phyloP scores from a whole-genome alignment of 1,140 invertebrate genomes.

The Centruroides sculpturatus region DNA sequence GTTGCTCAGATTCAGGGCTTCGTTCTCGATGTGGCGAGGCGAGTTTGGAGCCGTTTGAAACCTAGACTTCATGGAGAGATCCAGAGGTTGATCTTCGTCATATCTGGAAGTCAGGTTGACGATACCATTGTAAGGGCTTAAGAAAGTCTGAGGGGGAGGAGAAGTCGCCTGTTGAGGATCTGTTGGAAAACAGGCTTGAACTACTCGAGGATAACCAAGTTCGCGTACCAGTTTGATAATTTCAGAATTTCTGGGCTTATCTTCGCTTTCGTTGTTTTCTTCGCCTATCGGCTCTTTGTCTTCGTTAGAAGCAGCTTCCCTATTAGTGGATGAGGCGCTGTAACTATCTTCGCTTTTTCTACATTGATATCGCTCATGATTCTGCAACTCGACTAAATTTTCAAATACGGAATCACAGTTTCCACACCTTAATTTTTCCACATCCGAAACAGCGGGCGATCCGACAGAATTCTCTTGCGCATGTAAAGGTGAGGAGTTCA shows the following conservation, averaged over 20 bases:
- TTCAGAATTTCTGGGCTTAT: conserved; percentile 76
- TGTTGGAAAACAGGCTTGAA: conserved; percentile 68
- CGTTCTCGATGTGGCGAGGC: conserved; percentile 9
- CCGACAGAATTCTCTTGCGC: neutral
- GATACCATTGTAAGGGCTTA: conserved; percentile 6
- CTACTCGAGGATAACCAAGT: conserved; percentile 77
- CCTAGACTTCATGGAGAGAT: conserved; percentile 20
- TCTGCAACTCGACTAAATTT: conserved; percentile 45
- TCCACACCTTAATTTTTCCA: neutral
- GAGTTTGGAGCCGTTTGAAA: conserved; percentile 2
- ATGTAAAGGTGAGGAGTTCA: neutral
- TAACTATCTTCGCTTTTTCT: neutral
- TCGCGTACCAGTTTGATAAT: conserved; percentile 74
- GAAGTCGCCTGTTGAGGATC: neutral
- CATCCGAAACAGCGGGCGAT: neutral
- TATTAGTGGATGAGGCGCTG: too few species aligned
- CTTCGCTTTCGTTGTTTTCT: conserved; percentile 4
- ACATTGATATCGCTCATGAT: conserved; percentile 49
- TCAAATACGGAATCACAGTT: too few species aligned
- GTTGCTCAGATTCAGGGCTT: conserved; percentile 49
- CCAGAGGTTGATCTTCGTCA: conserved; percentile 14
- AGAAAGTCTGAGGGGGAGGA: neutral
- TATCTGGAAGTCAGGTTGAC: neutral
- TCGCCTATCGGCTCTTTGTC: neutral
- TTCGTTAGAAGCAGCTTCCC: too few species aligned